Evolutionary conservation across 2,113 vertebrate genomes (phyloP), one percentile per base, ranked within the genome.

Genomic region (Excalfactoria chinensis): DNA sequence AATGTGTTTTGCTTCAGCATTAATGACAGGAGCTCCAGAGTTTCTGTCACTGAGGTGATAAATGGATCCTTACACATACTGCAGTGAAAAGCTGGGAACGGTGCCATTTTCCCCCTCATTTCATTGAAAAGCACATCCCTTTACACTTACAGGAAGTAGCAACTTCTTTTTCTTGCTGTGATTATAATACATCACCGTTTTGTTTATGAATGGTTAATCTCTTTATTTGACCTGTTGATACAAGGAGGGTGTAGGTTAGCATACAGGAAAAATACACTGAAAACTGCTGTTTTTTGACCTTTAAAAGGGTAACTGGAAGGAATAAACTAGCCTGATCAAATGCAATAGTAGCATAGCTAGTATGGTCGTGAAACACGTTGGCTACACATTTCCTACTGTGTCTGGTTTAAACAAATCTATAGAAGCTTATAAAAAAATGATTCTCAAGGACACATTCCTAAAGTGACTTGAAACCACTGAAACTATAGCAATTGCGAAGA

Each of bases 1-100:
- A 95, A 95, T 91, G 94, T 95, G 91, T 95, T 96, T 94, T 94
- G 56, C 91, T 94, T 94, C 82, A 92, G 56, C 78, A 68, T 92
- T 94, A 93, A 92, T 89, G 93, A 90, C 67, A 92, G 55, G 66
- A 92, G 73, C 71, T 94, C 84, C 85, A 89, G 91, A 93, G 91
- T 63, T 92, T 74, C 84, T 95, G 89, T 88, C 89, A 91, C 44
- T 69, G 69, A 87, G 84, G 83, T 92, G 90, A 95, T 93, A 94
- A 95, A 96, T 89, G 82, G 34, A 80, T 85, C 53, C 68, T 79
- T 91, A 84, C 30, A 93, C 0, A 0, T 82, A 79, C 20, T 84
- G 62, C 56, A 81, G 86, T 82, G 88, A 90, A 86, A 95, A 80
- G 71, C 89, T 76, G 92, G 90, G 88, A 96, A 84, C 0, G 0